Evolutionary conservation across 2,113 vertebrate genomes (phyloP).

Genomic region (Triplophysa tibetana): DNA sequence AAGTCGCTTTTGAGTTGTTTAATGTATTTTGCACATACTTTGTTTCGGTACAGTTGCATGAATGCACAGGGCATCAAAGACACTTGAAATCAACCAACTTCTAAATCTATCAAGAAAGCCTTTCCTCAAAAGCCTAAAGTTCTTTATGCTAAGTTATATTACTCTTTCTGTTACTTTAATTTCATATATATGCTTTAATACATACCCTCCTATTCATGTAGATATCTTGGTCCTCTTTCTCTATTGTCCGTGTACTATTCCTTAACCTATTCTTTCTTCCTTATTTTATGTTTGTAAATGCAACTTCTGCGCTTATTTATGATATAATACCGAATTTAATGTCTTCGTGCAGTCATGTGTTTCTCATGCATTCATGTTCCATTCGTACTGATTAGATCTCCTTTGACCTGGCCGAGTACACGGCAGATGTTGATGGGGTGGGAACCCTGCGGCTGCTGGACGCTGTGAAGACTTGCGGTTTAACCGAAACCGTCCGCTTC

Average conservation of each 20-base stretch:
- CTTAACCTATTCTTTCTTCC: too few relatives aligned
- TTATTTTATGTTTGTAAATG: neutral
- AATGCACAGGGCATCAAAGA: neutral
- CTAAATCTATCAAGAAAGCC: neutral
- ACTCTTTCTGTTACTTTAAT: neutral
- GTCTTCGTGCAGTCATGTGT: slow-evolving; percentile 39
- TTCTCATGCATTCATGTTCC: neutral
- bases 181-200: neutral
- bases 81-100: slow-evolving; percentile 9
- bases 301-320: slow-evolving; percentile 19
- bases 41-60: too few relatives aligned
- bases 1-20: too few relatives aligned
- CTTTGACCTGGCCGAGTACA: slow-evolving; percentile 96
- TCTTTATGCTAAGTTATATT: neutral
- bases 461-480: slow-evolving; percentile 93
- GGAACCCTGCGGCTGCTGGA: slow-evolving; percentile 93
- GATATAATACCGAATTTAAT: slow-evolving; percentile 65
- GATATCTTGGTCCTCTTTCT: too few relatives aligned
- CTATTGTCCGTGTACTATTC: too few relatives aligned
- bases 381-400: slow-evolving; percentile 79
- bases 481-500: slow-evolving; percentile 88
- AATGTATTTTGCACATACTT: too few relatives aligned
- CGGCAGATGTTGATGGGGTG: slow-evolving; percentile 93
- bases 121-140: too few relatives aligned
- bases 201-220: too few relatives aligned